A percentile compares a stretch with the other conserved stretches of the same genome.
Conservation (phyloP, 2,797 vertebrate species). For the Danionella dracula region DNA sequence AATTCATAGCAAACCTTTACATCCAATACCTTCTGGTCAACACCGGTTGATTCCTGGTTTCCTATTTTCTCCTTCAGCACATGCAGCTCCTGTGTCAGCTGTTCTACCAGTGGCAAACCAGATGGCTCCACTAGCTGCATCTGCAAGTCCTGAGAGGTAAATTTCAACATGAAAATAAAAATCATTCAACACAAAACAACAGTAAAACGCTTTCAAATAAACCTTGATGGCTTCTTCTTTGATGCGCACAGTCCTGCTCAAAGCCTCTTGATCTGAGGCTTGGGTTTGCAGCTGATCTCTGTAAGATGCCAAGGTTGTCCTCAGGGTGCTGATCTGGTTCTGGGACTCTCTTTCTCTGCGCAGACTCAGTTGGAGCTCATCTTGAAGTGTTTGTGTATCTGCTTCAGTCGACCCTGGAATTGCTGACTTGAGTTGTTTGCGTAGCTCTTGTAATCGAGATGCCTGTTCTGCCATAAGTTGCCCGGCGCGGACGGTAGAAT, state of each 20-base stretch:
- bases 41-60: conserved; percentile 52
- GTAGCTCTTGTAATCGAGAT: conserved; percentile 72
- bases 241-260: conserved; percentile 72
- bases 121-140: conserved; percentile 79
- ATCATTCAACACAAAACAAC: neutral
- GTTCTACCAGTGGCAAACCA: conserved; percentile 75
- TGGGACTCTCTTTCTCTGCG: conserved; percentile 79
- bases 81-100: conserved; percentile 79
- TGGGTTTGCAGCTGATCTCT: conserved; percentile 73
- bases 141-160: conserved; percentile 74
- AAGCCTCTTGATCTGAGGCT: conserved; percentile 67
- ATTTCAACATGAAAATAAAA: neutral
- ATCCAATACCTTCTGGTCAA: conserved; percentile 63
- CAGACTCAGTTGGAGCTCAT: conserved; percentile 77
- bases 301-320: conserved; percentile 60
- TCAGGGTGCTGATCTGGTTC: conserved; percentile 71
- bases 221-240: conserved; percentile 88
- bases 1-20: neutral
- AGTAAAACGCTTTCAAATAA: conserved; percentile 23
- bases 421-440: conserved; percentile 62
- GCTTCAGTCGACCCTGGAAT: conserved; percentile 1
- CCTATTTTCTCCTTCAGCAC: conserved; percentile 74
- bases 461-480: conserved; percentile 77
- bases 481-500: conserved; percentile 65
- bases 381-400: conserved; percentile 57